Evolutionary conservation across 1,140 invertebrate genomes (phyloP).

Genomic region (Venturia canescens): DNA sequence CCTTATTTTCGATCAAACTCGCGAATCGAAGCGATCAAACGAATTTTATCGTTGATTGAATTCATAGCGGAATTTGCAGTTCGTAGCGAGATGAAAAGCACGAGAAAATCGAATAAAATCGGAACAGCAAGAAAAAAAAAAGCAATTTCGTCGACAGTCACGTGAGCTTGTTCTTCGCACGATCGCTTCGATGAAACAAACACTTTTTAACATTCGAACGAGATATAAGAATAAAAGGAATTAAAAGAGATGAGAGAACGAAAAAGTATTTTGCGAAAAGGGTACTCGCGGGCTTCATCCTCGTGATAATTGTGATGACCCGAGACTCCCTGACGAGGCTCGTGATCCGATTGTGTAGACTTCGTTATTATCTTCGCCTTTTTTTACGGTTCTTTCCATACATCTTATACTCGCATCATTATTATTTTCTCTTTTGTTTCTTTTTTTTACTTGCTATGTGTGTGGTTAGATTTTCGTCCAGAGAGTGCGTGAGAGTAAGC

Average conservation of each 20-base stretch:
- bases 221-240: conserved; percentile 8
- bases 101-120: too few species aligned
- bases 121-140: too few species aligned
- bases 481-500: not conserved
- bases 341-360: conserved; percentile 38
- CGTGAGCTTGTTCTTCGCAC: too few species aligned
- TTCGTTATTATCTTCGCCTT: conserved; percentile 27
- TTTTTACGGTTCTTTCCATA: conserved; percentile 16
- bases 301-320: conserved; percentile 39
- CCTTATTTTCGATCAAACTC: too few species aligned
- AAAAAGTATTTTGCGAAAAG: conserved; percentile 39
- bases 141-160: not conserved
- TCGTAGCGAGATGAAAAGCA: too few species aligned
- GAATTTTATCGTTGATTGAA: not conserved
- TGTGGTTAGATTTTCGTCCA: not conserved
- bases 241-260: not conserved
- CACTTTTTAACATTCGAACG: conserved; percentile 13
- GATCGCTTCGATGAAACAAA: not conserved
- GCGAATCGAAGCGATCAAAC: not conserved
- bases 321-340: conserved; percentile 36
- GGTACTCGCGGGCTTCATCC: conserved; percentile 23
- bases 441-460: conserved; percentile 10
- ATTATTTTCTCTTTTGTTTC: not conserved
- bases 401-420: not conserved
- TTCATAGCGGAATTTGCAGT: not conserved